Percentiles rank a stretch among this genome's conserved stretches.
phyloP scores from a whole-genome alignment of 2,797 vertebrate species.

The Xenentodon cancila region DNA sequence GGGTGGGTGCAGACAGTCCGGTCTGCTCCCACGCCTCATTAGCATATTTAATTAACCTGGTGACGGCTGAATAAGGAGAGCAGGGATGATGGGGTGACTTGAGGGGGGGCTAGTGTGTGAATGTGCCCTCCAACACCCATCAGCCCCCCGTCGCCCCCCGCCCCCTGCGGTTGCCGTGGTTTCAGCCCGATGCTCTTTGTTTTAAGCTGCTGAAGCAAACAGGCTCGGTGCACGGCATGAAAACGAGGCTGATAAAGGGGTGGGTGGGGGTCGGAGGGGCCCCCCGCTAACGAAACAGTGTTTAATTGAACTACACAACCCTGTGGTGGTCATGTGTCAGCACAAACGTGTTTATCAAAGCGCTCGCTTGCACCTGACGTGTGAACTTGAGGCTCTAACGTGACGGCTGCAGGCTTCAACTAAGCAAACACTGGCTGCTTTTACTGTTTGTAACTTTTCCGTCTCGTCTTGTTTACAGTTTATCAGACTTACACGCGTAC shows the following conservation, averaged over 20 bases:
- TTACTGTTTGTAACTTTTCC: no score
- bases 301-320: slow-evolving; percentile 14
- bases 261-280: not conserved
- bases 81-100: not conserved
- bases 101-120: slow-evolving; percentile 86
- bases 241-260: slow-evolving; percentile 52
- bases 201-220: slow-evolving; percentile 88
- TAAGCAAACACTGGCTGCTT: no score
- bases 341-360: not conserved
- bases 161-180: slow-evolving; percentile 67
- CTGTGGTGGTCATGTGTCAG: not conserved
- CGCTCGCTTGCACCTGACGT: no score
- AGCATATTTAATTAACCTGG: slow-evolving; percentile 98
- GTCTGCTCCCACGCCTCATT: slow-evolving; percentile 94
- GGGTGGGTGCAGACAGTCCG: slow-evolving; percentile 90
- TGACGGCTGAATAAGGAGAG: slow-evolving; percentile 47
- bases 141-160: not conserved
- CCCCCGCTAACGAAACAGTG: not conserved
- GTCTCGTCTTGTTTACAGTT: no score
- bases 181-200: slow-evolving; percentile 94
- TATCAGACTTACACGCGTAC: no score
- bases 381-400: no score
- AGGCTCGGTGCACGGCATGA: slow-evolving; percentile 56
- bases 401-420: no score
- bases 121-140: slow-evolving; percentile 83